Base-by-base conservation (phyloP, 2,113 vertebrate genomes). In the Microcebus lehilahytsara region DNA sequence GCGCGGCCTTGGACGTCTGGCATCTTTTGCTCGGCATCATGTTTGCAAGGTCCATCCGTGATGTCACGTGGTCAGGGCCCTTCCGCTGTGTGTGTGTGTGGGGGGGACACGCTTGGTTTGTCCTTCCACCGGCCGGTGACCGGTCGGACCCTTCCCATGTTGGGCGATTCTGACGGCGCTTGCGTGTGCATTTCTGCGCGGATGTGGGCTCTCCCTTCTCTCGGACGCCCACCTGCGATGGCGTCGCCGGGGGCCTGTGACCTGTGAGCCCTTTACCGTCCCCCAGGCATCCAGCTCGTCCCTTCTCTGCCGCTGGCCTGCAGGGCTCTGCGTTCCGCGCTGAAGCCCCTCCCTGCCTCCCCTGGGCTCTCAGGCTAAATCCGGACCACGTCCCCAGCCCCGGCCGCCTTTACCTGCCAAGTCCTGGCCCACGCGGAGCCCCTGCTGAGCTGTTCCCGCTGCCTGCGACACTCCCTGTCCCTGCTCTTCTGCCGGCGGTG, bases 341-440 rank as follows among this genome's bases (percentile, higher is more conserved):
- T 51, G 10, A 51, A 7, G 8, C 81, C 60, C 40, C 3, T 34
- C 32, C 0, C 8, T 69, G 32, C 12, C 46, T 51, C 34, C 34
- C 64, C 64, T 64, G 25, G 13, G 32, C 32, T 67, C 83, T 67
- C 62, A 25, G 83, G 62, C 64, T 42, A n/a, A 67, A 37, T 51
- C 0, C 32, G 10, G 11, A n/a, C 42, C 49, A 0, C 22, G 8
- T 32, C 13, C 2, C 4, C n/a, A 7, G 17, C 34, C 20, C 60
- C 9, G 6, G 60, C 83, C 42, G 32, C 34, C 42, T 51, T 85
- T 17, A 34, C 9, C 16, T 42, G 42, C 16, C 4, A 9, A 5
- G 22, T 11, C 16, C 56, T 51, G 25, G 51, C 64, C 46, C 9
- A 25, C 4, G 32, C 32, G 14, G 32, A 67, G 42, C 13, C 12